Evolutionary conservation across 2,113 vertebrate species (phyloP).

Genomic region (Dromas ardeola): DNA sequence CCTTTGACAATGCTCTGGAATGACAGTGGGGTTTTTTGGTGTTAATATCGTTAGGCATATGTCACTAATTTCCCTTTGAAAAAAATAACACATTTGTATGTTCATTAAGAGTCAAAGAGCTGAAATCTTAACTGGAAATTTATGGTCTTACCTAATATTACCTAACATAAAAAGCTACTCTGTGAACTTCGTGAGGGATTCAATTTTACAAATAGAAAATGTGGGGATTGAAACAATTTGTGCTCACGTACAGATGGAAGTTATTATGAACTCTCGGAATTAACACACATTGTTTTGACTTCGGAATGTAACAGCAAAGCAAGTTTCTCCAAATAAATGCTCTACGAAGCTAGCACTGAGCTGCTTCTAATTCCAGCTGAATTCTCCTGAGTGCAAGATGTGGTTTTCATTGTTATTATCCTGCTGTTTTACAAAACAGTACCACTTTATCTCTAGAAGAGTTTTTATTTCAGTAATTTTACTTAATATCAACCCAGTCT

Average conservation of each 20-base stretch:
- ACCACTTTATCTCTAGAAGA: not conserved
- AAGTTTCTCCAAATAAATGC: slow-evolving; percentile 51
- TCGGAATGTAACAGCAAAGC: slow-evolving; percentile 64
- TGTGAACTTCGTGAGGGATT: not conserved
- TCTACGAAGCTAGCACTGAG: slow-evolving; percentile 33
- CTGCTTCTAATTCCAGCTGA: slow-evolving; percentile 60
- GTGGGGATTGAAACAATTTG: slow-evolving; percentile 20
- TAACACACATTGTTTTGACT: slow-evolving; percentile 58
- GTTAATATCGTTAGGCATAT: not conserved
- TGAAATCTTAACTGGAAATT: slow-evolving; percentile 1
- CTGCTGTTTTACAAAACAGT: slow-evolving; percentile 43
- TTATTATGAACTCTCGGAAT: slow-evolving; percentile 42
- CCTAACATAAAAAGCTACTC: not conserved
- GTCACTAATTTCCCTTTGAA: not conserved
- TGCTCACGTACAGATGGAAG: slow-evolving; percentile 55
- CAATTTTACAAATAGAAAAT: slow-evolving; percentile 11
- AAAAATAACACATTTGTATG: not conserved
- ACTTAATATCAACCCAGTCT: not conserved
- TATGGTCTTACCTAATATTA: not conserved
- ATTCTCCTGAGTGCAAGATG: slow-evolving; percentile 12
- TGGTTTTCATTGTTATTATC: slow-evolving; percentile 48
- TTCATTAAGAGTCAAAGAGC: not conserved
- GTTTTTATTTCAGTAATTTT: slow-evolving; percentile 15
- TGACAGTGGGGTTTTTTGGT: not conserved
- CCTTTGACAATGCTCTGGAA: not conserved